Conservation (phyloP, 2,113 vertebrate genomes). For the Rattus norvegicus region GRCr8 NC_086037.1:67823501-67824000, state of each 20-base stretch:
- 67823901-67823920: not conserved
- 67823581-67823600: too few species aligned
- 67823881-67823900: not conserved
- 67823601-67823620: not conserved
- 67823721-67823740: not conserved
- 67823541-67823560: not conserved
- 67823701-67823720: not conserved
- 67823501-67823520: constrained; percentile 94
- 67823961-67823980: not conserved
- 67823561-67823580: too few species aligned
- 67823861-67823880: not conserved
- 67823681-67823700: not conserved
- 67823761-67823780: not conserved
- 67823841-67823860: not conserved
- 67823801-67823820: not conserved
- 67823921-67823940: not conserved
- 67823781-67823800: accelerated
- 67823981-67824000: not conserved
- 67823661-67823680: accelerated
- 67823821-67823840: accelerated
- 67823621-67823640: too few species aligned
- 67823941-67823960: not conserved
- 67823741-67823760: not conserved
- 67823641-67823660: not conserved
- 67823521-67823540: constrained; percentile 90